Evolutionary conservation across 2,888 invertebrate genomes (phyloP), one percentile per base, ranked within the genome.

Genomic region (Aradus depressus): DNA sequence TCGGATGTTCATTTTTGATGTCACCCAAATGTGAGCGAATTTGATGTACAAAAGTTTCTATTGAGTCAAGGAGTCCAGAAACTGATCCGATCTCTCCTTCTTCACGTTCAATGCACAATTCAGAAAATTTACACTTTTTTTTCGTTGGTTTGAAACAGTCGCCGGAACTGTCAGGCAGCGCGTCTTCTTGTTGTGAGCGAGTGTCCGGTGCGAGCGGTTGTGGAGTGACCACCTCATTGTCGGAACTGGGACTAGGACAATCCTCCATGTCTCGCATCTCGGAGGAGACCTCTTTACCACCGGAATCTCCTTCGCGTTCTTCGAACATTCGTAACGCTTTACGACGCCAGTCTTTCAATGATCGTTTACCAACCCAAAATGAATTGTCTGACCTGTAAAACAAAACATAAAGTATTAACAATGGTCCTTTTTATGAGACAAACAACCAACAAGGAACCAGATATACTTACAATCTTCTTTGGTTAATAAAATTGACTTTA

Each of bases 351-450:
- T 65, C 68, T 55, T 71, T 68, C n/a, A 75, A 63, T 1, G 75
- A 75, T 39, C 69, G 66, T 52, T 74, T 73, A 4, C 75, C 75
- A 18, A 76, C 69, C 68, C 75, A 73, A 60, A 65, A 75, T 45
- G 67, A 61, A 54, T 54, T 62, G 54, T 59, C 67, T 18, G 51
- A 60, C 25, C 65, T 66, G 38, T 14, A 59, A 61, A 53, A 47
- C 5, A 28, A 26, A 28, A 18, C 3, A 25, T 31, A 18, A 38
- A 5, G 18, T 35, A 10, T 35, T 16, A 16, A 10, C 6, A 35
- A 14, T n/a, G n/a, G n/a, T n/a, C n/a, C n/a, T n/a, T n/a, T n/a
- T n/a, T n/a, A n/a, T n/a, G n/a, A n/a, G n/a, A n/a, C n/a, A n/a
- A n/a, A n/a, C n/a, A n/a, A n/a, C n/a, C n/a, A n/a, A n/a, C n/a